Evolutionary conservation across 2,888 invertebrate genomes (phyloP).

Genomic region (Schrankia costaestrigalis): DNA sequence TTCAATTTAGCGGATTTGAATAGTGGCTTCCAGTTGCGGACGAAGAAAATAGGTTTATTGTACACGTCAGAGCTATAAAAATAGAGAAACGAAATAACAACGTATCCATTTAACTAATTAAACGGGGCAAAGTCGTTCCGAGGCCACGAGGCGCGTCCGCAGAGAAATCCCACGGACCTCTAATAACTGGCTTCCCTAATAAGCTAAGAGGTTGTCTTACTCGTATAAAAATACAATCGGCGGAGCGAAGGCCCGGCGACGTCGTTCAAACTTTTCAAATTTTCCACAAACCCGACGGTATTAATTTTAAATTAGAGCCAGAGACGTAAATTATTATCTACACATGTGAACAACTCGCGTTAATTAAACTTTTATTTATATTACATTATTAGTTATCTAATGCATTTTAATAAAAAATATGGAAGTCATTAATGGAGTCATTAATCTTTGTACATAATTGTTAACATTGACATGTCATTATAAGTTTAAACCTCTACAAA

Average conservation of each 20-base stretch:
- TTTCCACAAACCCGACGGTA: constrained; percentile 68
- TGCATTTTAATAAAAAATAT: constrained; percentile 15
- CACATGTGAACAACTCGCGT: constrained; percentile 58
- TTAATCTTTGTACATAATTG: constrained; percentile 7
- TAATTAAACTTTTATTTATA: constrained; percentile 57
- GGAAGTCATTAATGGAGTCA: constrained; percentile 9
- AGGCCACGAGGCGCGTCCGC: constrained; percentile 53
- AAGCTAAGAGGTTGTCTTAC: constrained; percentile 76
- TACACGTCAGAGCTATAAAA: constrained; percentile 45
- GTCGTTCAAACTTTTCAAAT: constrained; percentile 79
- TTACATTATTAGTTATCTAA: constrained; percentile 32
- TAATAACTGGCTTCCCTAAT: constrained; percentile 74
- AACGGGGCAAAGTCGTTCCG: constrained; percentile 59
- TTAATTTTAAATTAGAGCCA: constrained; percentile 73
- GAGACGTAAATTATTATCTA: constrained; percentile 64
- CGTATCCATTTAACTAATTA: constrained; percentile 75
- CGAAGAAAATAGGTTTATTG: constrained; percentile 51
- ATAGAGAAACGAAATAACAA: constrained; percentile 46
- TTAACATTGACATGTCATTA: no score
- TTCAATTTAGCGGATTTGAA: constrained; percentile 56
- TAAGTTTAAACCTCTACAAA: no score
- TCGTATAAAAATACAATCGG: constrained; percentile 76
- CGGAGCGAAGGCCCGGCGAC: constrained; percentile 58
- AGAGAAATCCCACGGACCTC: constrained; percentile 66
- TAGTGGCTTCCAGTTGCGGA: constrained; percentile 31